Evolutionary conservation across 2,888 invertebrate species (phyloP), one percentile per base, ranked within the genome.

Genomic region (Phania funesta): DNA sequence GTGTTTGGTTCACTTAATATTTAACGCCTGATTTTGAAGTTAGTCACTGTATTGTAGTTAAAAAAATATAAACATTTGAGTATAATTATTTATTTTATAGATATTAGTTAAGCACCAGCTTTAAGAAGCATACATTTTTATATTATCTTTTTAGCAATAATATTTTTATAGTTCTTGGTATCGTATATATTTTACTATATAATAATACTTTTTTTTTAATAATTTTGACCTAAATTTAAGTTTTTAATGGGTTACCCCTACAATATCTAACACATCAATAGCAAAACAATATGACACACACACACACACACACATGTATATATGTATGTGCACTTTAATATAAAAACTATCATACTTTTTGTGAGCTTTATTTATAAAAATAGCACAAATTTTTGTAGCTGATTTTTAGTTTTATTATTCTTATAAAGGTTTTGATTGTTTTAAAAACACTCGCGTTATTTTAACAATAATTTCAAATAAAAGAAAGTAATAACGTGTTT

Each of bases 221-320:
- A 48, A 46, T 80, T 62, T 5, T 80, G 83, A 83, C 79, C 79
- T 79, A 71, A 80, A 73, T 80, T 83, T 67, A 13, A 62, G 26
- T 62, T 73, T 74, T 80, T 80, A 83, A 75, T 80, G 71, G 80
- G 83, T 80, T 78, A 83, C 58, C 46, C 46, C 58, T 60, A 44
- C 20, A 58, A 65, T 29, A 56, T 13, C n/a, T 18, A 56, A 54
- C 35, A 56, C 16, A 62, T 56, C 11, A 13, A n/a, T 38, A 32
- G 1, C 35, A 38, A 38, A 2, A 38, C 29, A 62, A 62, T 20
- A 68, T 11, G 44, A 67, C 18, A 65, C 41, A 44, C 24, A 75
- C 46, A 65, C 48, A 60, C 24, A 64, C 71, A 71, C 58, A 56
- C 24, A n/a, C 29, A 20, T 20, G 38, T 24, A n/a, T n/a, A n/a